Percentiles rank a stretch among this genome's conserved stretches.
phyloP scores from a whole-genome alignment of 2,113 vertebrate species.

The Zosterops lateralis region DNA sequence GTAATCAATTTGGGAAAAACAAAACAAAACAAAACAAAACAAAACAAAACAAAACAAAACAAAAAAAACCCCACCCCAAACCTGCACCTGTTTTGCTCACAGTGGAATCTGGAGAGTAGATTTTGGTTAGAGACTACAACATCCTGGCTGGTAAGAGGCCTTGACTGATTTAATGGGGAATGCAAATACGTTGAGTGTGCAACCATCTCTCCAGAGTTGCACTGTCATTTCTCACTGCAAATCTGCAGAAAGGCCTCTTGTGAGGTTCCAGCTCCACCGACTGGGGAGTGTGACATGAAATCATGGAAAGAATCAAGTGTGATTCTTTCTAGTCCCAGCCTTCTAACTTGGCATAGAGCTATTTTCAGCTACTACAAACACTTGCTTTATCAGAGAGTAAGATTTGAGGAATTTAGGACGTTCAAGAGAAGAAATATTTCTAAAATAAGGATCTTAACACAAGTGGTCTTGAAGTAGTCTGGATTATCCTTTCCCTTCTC shows the following conservation, averaged over 20 bases:
- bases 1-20: background rate
- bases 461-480: background rate
- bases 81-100: constrained; percentile 37
- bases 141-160: background rate
- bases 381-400: background rate
- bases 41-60: background rate
- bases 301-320: background rate
- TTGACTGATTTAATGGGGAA: background rate
- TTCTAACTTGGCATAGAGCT: background rate
- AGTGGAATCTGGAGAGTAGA: background rate
- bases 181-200: background rate
- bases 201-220: background rate
- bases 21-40: no score
- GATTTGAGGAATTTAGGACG: background rate
- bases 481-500: background rate
- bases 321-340: background rate
- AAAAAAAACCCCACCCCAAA: background rate
- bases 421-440: background rate
- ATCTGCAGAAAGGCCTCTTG: background rate
- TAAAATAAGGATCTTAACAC: background rate
- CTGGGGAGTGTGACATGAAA: background rate
- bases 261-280: background rate
- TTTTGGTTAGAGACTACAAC: background rate
- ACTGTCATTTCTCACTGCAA: background rate
- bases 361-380: background rate